Evolutionary conservation across 2,113 vertebrate species (phyloP).

Genomic region (Poicephalus gulielmi): DNA sequence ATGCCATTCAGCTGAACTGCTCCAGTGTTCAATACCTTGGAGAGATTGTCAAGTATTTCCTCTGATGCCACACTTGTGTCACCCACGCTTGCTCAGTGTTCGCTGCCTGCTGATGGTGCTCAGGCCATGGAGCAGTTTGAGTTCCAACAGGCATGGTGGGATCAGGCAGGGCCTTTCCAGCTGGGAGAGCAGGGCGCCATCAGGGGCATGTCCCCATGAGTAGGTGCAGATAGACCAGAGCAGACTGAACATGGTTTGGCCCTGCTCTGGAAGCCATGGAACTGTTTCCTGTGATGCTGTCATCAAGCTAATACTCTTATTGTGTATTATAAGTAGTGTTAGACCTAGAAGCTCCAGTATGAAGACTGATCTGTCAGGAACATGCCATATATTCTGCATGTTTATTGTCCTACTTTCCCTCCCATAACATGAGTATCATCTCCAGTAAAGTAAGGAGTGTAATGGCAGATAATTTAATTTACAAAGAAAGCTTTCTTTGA

Average conservation of each 20-base stretch:
- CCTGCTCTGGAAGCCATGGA: neutral
- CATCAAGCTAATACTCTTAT: neutral
- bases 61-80: slow-evolving; percentile 11
- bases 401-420: neutral
- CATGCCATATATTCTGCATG: neutral
- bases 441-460: neutral
- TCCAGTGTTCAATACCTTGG: slow-evolving; percentile 23
- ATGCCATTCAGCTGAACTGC: slow-evolving; percentile 1
- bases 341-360: neutral
- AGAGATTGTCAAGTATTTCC: slow-evolving; percentile 58
- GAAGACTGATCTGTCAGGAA: neutral
- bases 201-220: slow-evolving; percentile 32
- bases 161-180: neutral
- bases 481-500: neutral
- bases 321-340: neutral
- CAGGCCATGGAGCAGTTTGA: neutral
- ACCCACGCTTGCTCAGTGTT: neutral
- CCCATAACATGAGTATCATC: neutral
- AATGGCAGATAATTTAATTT: neutral
- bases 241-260: neutral
- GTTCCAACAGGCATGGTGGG: neutral
- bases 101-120: neutral
- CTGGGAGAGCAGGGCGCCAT: neutral
- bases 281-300: neutral
- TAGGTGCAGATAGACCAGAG: slow-evolving; percentile 20